phyloP scores from a whole-genome alignment of 2,888 invertebrate genomes.

The Exocentrus adspersus region DNA sequence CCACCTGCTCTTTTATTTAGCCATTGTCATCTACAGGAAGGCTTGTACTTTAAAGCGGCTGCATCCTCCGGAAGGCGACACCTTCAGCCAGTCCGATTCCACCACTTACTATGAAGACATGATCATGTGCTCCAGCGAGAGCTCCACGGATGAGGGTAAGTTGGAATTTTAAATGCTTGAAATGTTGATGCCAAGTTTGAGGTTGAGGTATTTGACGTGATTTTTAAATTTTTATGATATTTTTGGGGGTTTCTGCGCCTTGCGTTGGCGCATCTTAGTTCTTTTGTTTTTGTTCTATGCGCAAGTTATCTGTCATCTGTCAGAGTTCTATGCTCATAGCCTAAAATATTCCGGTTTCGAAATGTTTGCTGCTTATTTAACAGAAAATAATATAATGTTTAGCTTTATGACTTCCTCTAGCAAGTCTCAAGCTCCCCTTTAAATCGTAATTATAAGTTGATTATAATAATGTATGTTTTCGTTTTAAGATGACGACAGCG shows the following conservation, averaged over 20 bases:
- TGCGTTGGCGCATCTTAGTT: no score
- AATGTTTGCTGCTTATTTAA: no score
- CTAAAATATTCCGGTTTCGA: no score
- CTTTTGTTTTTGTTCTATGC: no score
- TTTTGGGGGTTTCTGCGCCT: no score
- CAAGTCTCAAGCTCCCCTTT: no score
- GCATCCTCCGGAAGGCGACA: slow-evolving; percentile 86
- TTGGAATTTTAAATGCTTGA: not conserved
- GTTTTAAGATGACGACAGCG: slow-evolving; percentile 77
- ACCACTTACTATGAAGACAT: slow-evolving; percentile 97
- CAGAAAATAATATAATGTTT: no score
- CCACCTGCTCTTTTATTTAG: slow-evolving; percentile 86
- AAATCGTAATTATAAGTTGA: no score
- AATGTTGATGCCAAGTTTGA: not conserved
- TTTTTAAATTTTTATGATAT: no score
- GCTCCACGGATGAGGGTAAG: slow-evolving; percentile 88
- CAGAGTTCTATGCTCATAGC: no score
- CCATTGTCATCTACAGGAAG: slow-evolving; percentile 91
- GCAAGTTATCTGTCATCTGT: no score
- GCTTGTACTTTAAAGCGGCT: slow-evolving; percentile 85
- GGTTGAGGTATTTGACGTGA: not conserved
- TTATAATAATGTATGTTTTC: not conserved
- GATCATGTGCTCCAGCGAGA: slow-evolving; percentile 90
- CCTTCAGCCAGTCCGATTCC: slow-evolving; percentile 87
- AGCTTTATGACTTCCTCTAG: no score